Evolutionary conservation across 2,113 vertebrate genomes (phyloP).

Genomic region (Anas platyrhynchos): DNA sequence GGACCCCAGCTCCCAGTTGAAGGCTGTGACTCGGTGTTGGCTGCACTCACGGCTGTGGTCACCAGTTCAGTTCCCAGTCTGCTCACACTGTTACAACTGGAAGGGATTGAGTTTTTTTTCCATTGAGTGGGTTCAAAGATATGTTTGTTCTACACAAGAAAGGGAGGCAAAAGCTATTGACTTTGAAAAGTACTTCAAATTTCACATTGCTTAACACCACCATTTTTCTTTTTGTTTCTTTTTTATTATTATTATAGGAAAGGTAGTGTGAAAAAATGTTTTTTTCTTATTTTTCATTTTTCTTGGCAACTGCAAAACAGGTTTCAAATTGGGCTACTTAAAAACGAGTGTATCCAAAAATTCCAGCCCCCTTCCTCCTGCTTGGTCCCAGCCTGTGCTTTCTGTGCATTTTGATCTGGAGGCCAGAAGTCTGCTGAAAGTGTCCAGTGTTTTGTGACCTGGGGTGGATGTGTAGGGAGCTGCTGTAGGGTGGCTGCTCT

Average conservation of each 20-base stretch:
- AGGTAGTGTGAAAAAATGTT: background rate
- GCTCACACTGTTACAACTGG: accelerated
- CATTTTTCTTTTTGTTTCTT: accelerated
- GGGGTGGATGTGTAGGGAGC: background rate
- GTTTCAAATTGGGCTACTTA: background rate
- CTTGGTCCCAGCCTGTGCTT: background rate
- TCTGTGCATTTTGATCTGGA: background rate
- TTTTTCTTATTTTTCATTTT: background rate
- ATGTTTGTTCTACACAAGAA: background rate
- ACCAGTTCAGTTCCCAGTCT: background rate
- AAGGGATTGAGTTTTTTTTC: background rate
- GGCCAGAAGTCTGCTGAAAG: background rate
- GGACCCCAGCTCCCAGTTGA: background rate
- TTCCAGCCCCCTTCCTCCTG: background rate
- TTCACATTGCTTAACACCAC: background rate
- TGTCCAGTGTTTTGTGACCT: background rate
- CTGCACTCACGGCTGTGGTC: background rate
- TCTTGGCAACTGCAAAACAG: background rate
- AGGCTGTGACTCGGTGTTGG: background rate
- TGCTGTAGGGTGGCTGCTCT: background rate
- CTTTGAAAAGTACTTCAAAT: background rate
- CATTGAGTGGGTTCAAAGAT: background rate
- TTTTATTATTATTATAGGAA: background rate
- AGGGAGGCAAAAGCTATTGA: background rate
- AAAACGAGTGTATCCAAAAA: background rate